phyloP scores from a whole-genome alignment of 2,113 vertebrate genomes.

The Neolamprologus hecqui region DNA sequence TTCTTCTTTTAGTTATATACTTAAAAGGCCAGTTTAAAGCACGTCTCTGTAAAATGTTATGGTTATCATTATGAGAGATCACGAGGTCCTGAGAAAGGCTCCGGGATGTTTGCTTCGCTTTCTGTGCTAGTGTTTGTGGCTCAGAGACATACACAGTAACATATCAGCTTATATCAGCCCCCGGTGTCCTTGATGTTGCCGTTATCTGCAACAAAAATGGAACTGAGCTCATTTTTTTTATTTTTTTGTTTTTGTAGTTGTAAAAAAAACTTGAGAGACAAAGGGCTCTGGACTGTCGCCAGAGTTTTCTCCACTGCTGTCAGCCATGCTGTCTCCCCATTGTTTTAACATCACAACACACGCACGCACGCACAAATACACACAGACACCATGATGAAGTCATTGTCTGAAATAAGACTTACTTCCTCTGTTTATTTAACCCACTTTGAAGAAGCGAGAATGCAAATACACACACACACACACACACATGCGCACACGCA shows the following conservation, averaged over 20 bases:
- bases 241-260: neutral
- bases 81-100: conserved; percentile 46
- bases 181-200: neutral
- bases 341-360: conserved; percentile 25
- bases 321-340: conserved; percentile 42
- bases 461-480: neutral
- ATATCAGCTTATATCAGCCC: neutral
- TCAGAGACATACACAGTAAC: neutral
- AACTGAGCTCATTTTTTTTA: neutral
- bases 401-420: conserved; percentile 53
- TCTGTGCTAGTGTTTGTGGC: neutral
- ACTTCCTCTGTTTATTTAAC: conserved; percentile 64
- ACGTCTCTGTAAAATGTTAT: conserved; percentile 29
- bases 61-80: conserved; percentile 33
- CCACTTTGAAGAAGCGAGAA: conserved; percentile 55
- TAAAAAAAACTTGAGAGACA: neutral
- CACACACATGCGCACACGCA: neutral
- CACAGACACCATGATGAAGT: conserved; percentile 31
- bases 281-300: neutral
- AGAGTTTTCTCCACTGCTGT: conserved; percentile 14
- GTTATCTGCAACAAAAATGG: neutral
- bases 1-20: conserved; percentile 9
- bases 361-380: neutral
- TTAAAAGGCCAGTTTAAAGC: neutral
- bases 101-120: neutral